Evolutionary conservation across 2,797 vertebrate species (phyloP), one percentile per base, ranked within the genome.

Genomic region (Smutsia temminckii): DNA sequence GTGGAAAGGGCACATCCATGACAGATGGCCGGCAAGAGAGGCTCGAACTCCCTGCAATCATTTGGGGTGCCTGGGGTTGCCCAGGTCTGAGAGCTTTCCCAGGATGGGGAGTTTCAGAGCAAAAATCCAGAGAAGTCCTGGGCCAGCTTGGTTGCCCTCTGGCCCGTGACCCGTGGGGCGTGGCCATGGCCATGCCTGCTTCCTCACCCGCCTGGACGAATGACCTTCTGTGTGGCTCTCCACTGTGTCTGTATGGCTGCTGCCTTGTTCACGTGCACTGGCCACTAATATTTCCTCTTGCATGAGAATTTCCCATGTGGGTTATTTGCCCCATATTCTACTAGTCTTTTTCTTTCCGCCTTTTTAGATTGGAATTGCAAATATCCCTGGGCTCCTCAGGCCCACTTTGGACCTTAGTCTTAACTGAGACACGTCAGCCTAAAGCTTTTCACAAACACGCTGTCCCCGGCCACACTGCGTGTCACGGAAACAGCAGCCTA

Each of bases 201-300:
- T 21, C 27, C 78, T 18, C 27, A 8, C 6, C 4, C 7, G 1
- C 34, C 16, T 27, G 0, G 18, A 1, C 0, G 23, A 20, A n/a
- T 8, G 23, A 18, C 2, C 13, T 40, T 12, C 0, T 1, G 3
- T 8, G 37, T 5, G 0, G 21, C 10, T 77, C 21, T 7, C 46
- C 16, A 32, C 46, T 2, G 3, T 1, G 1, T 16, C 2, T 4
- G 72, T 2, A 1, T 0, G 8, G 12, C 12, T 0, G 1, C 10
- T 21, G 0, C 72, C 5, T 27, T 27, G 34, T 37, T 3, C 5
- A 1, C 1, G 10, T 1, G n/a, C 13, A 0, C 32, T 0, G 1
- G 71, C 23, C 4, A 0, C 4, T 2, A 0, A 1, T 4, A 4
- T 14, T 40, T 40, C 11, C 72, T 37, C 55, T 8, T 25, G 16